Conservation (phyloP, 1,140 invertebrate genomes). For the Calliopsis andreniformis region DNA sequence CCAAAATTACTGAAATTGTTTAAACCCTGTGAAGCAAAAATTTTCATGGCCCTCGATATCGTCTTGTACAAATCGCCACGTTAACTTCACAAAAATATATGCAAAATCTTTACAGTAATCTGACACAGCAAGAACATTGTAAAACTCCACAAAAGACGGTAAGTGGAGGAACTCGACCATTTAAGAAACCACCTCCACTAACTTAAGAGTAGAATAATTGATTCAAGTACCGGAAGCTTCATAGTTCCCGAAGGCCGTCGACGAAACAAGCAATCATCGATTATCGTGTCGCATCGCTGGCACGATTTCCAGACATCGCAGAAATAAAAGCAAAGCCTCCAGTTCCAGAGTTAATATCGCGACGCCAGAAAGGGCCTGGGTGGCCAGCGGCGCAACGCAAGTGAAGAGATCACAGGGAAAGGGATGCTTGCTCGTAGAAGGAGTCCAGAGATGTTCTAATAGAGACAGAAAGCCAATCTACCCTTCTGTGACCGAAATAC, state of each 20-base stretch:
- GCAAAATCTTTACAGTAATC: too few relatives aligned
- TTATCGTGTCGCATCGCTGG: conserved; percentile 25
- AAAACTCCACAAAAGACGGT: too few relatives aligned
- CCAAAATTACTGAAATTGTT: too few relatives aligned
- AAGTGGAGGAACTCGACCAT: too few relatives aligned
- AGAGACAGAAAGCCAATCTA: conserved; percentile 68
- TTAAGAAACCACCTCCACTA: too few relatives aligned
- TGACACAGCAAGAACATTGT: too few relatives aligned
- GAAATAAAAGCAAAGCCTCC: not conserved
- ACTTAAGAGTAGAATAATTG: not conserved
- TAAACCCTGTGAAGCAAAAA: too few relatives aligned
- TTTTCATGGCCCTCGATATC: too few relatives aligned
- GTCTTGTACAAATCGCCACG: too few relatives aligned
- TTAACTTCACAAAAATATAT: too few relatives aligned
- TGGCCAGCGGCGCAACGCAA: conserved; percentile 1
- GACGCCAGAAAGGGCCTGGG: not conserved
- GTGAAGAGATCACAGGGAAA: not conserved
- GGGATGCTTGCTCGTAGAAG: not conserved
- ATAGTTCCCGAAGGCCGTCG: not conserved
- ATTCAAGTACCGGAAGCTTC: not conserved
- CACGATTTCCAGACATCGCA: conserved; percentile 4
- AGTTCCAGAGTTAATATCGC: conserved; percentile 13
- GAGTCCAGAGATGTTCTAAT: conserved; percentile 54
- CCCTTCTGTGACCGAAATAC: conserved; percentile 42
- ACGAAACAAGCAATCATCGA: not conserved